Conservation (phyloP, 2,797 vertebrate species). For the Pangasius djambal region DNA sequence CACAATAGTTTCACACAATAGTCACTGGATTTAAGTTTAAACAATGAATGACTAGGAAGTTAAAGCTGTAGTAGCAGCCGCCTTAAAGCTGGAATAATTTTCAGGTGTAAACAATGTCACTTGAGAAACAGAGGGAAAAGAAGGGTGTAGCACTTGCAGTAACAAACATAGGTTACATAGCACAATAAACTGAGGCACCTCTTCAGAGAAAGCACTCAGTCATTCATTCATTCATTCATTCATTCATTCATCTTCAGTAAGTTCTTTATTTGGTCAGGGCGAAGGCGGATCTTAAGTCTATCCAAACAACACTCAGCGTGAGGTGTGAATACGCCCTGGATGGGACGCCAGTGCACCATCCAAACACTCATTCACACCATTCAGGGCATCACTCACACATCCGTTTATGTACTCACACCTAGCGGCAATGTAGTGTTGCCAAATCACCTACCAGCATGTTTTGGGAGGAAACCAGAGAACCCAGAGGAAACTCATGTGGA, state of each 20-base stretch:
- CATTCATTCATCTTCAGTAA: neutral
- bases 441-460: neutral
- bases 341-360: too few species aligned
- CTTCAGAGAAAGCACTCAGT: neutral
- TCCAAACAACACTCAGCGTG: neutral
- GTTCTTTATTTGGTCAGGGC: neutral
- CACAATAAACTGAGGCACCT: neutral
- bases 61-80: too few species aligned
- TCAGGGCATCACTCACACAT: neutral
- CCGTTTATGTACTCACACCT: neutral
- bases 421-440: neutral
- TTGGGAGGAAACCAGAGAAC: neutral
- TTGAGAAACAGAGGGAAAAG: neutral
- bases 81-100: too few species aligned
- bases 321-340: neutral
- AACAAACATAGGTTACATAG: too few species aligned
- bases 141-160: neutral
- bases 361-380: neutral
- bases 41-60: too few species aligned
- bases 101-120: too few species aligned
- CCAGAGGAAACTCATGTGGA: neutral
- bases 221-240: neutral
- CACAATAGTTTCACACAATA: too few species aligned
- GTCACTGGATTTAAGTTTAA: too few species aligned
- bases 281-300: neutral